Evolutionary conservation across 2,113 vertebrate species (phyloP).

Genomic region (Peucedramus taeniatus): DNA sequence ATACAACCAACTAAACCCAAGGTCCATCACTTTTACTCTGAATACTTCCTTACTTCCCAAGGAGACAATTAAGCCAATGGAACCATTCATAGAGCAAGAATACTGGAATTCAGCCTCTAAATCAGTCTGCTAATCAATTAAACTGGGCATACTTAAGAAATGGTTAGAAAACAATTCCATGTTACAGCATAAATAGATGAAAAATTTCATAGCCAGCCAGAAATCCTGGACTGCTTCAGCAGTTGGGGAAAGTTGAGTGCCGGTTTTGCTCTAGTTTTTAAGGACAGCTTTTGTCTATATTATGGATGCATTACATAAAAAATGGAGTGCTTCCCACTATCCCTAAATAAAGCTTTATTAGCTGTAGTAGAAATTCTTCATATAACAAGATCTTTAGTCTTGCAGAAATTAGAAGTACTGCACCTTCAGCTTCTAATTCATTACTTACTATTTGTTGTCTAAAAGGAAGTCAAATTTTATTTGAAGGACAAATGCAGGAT

Average conservation of each 20-base stretch:
- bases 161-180: neutral
- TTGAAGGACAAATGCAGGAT: neutral
- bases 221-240: neutral
- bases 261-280: neutral
- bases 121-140: neutral
- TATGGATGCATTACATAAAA: neutral
- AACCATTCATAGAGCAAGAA: constrained; percentile 1
- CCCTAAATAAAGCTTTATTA: neutral
- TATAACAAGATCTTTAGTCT: neutral
- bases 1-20: neutral
- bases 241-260: neutral
- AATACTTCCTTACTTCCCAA: constrained; percentile 10
- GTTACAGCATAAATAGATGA: neutral
- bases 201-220: neutral
- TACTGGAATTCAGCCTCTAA: constrained; percentile 11
- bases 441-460: neutral
- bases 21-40: neutral
- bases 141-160: neutral
- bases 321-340: neutral
- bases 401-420: neutral
- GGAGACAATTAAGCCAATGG: neutral
- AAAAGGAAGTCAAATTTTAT: neutral
- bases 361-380: neutral
- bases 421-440: neutral
- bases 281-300: neutral